These are phyloP conservation scores for Leptinotarsa rubiginosa DNA, from an alignment of 2,888 invertebrate genomes.

Conservation along the genomic window DNA sequence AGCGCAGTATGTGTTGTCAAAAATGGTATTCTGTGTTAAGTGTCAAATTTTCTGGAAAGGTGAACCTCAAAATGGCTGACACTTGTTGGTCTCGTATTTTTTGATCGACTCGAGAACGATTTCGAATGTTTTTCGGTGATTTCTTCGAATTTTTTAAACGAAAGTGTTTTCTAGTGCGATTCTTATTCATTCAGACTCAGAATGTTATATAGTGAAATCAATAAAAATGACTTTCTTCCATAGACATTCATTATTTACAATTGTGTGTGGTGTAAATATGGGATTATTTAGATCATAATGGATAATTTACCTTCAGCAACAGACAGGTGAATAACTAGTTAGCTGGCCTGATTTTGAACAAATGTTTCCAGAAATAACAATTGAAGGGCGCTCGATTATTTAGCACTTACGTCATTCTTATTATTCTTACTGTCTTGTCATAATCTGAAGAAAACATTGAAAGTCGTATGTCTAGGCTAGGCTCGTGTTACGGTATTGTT, in stretches of 20 bases:
- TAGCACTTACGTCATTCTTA: slow-evolving; percentile 55
- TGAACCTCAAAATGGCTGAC: slow-evolving; percentile 63
- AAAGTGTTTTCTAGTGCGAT: slow-evolving; percentile 36
- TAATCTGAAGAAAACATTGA: slow-evolving; percentile 45
- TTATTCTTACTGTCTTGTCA: slow-evolving; percentile 51
- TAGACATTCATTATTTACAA: slow-evolving; percentile 57
- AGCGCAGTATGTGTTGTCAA: slow-evolving; percentile 59
- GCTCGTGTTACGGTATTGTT: slow-evolving; percentile 52
- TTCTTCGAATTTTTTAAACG: slow-evolving; percentile 3
- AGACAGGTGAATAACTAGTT: slow-evolving; percentile 55
- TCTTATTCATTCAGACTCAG: slow-evolving; percentile 44
- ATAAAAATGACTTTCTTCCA: slow-evolving; percentile 60
- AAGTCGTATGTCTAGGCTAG: slow-evolving; percentile 47
- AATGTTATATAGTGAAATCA: slow-evolving; percentile 57
- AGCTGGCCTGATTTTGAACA: slow-evolving; percentile 20
- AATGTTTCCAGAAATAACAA: slow-evolving; percentile 43
- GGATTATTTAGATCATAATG: slow-evolving; percentile 58
- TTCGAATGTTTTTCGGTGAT: slow-evolving; percentile 54
- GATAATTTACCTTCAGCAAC: slow-evolving; percentile 57
- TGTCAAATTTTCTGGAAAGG: slow-evolving; percentile 9
- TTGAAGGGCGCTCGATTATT: slow-evolving; percentile 44
- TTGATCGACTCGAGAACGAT: slow-evolving; percentile 56
- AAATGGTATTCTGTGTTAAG: neutral
- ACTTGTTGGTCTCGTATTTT: slow-evolving; percentile 64
- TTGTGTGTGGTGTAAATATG: slow-evolving; percentile 54